Base-by-base conservation (phyloP, 2,888 invertebrate species). In the Drosophila lacicola region DNA sequence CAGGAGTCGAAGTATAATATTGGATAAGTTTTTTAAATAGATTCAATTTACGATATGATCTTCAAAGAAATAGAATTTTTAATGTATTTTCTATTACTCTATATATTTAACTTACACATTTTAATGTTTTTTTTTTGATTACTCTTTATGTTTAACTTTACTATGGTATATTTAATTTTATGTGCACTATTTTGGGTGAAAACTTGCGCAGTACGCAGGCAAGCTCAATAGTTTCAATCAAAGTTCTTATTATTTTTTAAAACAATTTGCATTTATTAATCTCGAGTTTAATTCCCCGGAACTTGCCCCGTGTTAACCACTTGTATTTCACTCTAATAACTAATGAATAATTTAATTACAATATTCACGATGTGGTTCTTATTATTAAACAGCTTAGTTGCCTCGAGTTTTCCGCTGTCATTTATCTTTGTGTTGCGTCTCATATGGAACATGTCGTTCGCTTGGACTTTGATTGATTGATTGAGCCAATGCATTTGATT, bases 391-490 rank as follows among this genome's bases (percentile, higher is more conserved):
- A 33, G 36, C 42, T 44, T 36, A 14, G 21, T 42, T 36, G 14
- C 14, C 10, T 21, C 14, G n/a, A 5, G 4, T 51, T 47, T 54
- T 54, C 21, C 19, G 11, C 9, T 54, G 56, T 70, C 56, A 74
- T 76, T 70, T 56, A 70, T 56, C 58, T 56, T 46, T 39, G 11
- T 9, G 46, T 39, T 54, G 34, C 11, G 39, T 37, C 36, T 57
- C 61, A 56, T 45, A 34, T 56, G 51, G 13, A 19, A 19, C 41
- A 45, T 25, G 54, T 33, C 46, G 42, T 21, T 36, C 50, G 50
- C 17, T 42, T 46, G 42, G 57, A 75, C 65, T 77, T 65, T 74
- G 78, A 71, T 77, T 65, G 77, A 76, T 76, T 61, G 78, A 55
- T 77, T 45, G 41, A 41, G 8, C 13, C 6, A 17, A 46, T 49